phyloP scores from a whole-genome alignment of 53 echinoderm and acorn worm genomes.

The Apostichopus leukothele region DNA sequence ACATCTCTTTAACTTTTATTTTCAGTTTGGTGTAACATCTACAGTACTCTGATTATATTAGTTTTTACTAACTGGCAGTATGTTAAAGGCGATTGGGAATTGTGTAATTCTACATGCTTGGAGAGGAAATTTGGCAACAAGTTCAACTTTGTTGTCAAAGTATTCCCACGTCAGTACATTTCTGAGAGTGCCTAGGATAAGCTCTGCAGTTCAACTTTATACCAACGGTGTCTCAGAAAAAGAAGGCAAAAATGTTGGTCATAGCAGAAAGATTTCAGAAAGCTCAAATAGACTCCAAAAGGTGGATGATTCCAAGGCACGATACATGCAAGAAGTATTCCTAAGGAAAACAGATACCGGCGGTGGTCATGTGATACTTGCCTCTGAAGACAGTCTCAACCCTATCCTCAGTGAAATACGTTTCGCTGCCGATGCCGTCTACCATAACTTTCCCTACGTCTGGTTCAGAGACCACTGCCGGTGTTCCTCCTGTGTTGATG shows the following conservation, averaged over 20 bases:
- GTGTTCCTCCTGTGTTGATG: not conserved
- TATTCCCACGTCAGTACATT: not conserved
- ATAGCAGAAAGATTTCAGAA: not conserved
- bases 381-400: conserved; percentile 19
- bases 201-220: not conserved
- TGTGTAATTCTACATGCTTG: not conserved
- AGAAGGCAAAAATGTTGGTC: not conserved
- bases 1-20: too few species aligned
- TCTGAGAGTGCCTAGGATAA: not conserved
- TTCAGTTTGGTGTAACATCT: too few species aligned
- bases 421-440: conserved; percentile 2
- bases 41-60: too few species aligned
- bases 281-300: not conserved
- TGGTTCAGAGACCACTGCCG: conserved; percentile 37
- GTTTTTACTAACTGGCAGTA: not conserved
- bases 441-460: conserved; percentile 14
- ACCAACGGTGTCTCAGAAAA: not conserved
- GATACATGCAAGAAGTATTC: conserved; percentile 18
- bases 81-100: not conserved
- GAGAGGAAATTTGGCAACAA: not conserved
- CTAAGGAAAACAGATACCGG: conserved; percentile 1
- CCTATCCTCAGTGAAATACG: conserved; percentile 37
- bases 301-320: not conserved
- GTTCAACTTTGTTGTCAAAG: not conserved
- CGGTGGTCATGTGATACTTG: conserved; percentile 38